Conservation (phyloP, 2,797 vertebrate genomes). For the Alca torda region DNA sequence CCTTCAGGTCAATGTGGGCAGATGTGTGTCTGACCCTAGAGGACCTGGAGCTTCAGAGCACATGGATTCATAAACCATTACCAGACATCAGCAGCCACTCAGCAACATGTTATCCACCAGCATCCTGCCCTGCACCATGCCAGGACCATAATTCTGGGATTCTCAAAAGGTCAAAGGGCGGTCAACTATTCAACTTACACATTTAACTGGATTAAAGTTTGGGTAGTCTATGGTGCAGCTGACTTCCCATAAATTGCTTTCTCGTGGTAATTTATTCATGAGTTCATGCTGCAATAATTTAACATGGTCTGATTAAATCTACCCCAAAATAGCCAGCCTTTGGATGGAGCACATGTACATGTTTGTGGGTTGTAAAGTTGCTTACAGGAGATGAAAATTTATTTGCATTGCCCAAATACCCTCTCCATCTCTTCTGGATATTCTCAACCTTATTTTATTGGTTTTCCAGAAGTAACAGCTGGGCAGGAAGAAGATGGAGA, state of each 20-base stretch:
- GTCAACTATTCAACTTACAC: background rate
- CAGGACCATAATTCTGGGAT: background rate
- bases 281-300: background rate
- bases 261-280: background rate
- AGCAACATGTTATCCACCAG: background rate
- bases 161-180: background rate
- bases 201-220: background rate
- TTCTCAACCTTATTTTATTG: background rate
- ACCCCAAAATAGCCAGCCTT: background rate
- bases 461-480: background rate
- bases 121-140: background rate
- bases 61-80: rapidly evolving
- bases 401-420: background rate
- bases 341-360: background rate
- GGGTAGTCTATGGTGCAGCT: background rate
- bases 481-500: background rate
- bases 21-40: background rate
- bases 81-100: background rate
- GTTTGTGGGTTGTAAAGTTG: background rate
- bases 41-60: background rate
- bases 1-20: background rate
- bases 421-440: background rate
- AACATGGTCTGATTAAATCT: background rate
- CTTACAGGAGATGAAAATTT: background rate
- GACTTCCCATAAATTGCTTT: background rate